Evolutionary conservation across 2,797 vertebrate genomes (phyloP).

Genomic region (Sarcophilus harrisii): DNA sequence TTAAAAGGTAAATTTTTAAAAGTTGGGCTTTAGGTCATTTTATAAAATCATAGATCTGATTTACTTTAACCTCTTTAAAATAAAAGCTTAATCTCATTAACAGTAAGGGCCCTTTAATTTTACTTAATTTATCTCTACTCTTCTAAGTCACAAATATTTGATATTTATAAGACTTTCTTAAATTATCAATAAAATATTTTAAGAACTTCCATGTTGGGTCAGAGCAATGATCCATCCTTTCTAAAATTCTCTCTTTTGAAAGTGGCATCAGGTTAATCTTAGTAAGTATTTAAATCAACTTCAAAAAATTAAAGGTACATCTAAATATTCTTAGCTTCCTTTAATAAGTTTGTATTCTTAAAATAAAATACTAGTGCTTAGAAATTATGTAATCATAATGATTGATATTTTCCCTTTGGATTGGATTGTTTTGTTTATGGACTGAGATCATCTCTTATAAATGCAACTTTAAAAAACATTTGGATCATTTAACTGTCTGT

Average conservation of each 20-base stretch:
- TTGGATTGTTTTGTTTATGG: not conserved
- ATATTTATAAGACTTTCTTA: constrained; percentile 17
- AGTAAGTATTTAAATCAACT: constrained; percentile 23
- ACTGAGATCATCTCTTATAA: not conserved
- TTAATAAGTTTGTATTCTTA: constrained; percentile 30
- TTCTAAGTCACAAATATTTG: constrained; percentile 17
- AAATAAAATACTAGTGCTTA: constrained; percentile 15
- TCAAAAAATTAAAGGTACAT: constrained; percentile 18
- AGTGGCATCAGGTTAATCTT: not conserved
- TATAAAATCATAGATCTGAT: not conserved
- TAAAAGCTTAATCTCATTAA: constrained; percentile 10
- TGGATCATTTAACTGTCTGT: not conserved
- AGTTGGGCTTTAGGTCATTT: not conserved
- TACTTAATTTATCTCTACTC: constrained; percentile 5
- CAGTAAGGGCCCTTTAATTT: constrained; percentile 11
- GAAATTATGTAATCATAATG: constrained; percentile 10
- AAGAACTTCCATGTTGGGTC: constrained; percentile 26
- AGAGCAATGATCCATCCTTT: not conserved
- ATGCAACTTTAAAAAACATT: constrained; percentile 1
- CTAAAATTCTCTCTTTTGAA: not conserved
- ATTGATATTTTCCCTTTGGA: not conserved
- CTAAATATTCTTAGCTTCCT: not conserved
- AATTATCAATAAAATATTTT: constrained; percentile 30
- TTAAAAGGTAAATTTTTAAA: constrained; percentile 89
- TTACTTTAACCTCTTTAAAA: constrained; percentile 29